These are phyloP conservation scores for Heteromormyrus szaboi DNA, from an alignment of 2,797 vertebrate genomes.

Conservation along the genomic window DNA sequence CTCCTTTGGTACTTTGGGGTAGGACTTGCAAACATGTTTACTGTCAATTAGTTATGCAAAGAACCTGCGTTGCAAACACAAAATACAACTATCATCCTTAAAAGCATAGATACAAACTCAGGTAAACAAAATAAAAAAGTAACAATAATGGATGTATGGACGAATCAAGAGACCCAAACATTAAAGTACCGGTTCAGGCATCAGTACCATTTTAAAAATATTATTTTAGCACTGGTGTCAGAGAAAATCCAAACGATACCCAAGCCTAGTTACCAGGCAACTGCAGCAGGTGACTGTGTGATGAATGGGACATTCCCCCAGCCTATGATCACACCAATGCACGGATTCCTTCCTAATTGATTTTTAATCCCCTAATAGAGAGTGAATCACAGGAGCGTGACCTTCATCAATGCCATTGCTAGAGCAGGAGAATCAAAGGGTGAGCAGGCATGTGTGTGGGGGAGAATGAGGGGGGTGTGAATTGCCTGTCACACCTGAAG, in stretches of 20 bases:
- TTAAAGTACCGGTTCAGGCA: not conserved
- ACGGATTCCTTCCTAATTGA: constrained; percentile 75
- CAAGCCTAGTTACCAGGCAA: constrained; percentile 56
- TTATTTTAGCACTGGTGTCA: not conserved
- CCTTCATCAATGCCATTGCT: constrained; percentile 38
- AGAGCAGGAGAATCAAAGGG: not conserved
- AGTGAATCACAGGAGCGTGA: constrained; percentile 70
- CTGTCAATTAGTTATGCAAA: not conserved
- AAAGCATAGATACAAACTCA: not conserved
- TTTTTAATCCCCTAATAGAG: constrained; percentile 78
- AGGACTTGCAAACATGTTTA: not conserved
- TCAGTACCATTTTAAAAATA: not conserved
- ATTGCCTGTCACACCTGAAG: constrained; percentile 4
- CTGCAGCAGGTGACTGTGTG: constrained; percentile 64
- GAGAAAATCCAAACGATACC: constrained; percentile 29
- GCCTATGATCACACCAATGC: constrained; percentile 67
- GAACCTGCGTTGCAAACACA: not conserved
- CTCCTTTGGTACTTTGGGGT: not conserved
- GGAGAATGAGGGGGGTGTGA: not conserved
- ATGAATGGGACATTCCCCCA: constrained; percentile 66
- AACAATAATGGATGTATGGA: not conserved
- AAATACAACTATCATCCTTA: not conserved
- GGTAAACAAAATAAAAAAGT: not conserved
- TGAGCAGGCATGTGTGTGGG: not conserved
- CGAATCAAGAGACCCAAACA: not conserved